Evolutionary conservation across 2,888 invertebrate genomes (phyloP).

Genomic region (Trachelus stipa): DNA sequence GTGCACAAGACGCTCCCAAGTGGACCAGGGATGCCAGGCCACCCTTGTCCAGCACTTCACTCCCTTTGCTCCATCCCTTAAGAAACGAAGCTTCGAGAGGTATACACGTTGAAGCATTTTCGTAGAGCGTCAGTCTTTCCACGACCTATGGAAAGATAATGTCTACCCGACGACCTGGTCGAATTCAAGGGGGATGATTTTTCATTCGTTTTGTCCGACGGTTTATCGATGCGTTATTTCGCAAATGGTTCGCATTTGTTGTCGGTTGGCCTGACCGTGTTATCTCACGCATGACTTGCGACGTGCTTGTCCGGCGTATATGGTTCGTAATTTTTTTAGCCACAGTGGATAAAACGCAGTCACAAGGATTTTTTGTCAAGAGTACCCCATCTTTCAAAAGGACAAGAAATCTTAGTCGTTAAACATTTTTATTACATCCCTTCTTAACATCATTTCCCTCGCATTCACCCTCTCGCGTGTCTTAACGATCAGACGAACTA

Average conservation of each 20-base stretch:
- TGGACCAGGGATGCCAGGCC: no score
- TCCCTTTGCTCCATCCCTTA: no score
- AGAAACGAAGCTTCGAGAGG: no score
- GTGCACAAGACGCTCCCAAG: background rate
- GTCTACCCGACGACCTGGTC: slow-evolving; percentile 6
- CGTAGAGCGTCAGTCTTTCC: background rate
- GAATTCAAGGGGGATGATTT: slow-evolving; percentile 23
- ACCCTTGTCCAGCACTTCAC: no score
- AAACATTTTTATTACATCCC: background rate
- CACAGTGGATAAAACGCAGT: no score
- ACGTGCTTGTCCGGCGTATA: slow-evolving; percentile 25
- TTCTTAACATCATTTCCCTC: background rate
- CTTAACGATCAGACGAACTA: background rate
- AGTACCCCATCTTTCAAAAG: no score
- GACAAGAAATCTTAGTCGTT: no score
- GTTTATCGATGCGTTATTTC: slow-evolving; percentile 52
- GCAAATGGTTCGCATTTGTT: slow-evolving; percentile 48
- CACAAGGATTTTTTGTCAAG: no score
- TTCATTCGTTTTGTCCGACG: slow-evolving; percentile 42
- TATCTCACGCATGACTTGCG: slow-evolving; percentile 38
- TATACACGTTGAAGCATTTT: no score
- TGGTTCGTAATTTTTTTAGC: no score
- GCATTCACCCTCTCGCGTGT: background rate
- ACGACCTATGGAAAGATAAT: no score
- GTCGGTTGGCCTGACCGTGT: slow-evolving; percentile 29